Conservation (phyloP, 2,797 vertebrate genomes). For the Apodemus agrarius region DNA sequence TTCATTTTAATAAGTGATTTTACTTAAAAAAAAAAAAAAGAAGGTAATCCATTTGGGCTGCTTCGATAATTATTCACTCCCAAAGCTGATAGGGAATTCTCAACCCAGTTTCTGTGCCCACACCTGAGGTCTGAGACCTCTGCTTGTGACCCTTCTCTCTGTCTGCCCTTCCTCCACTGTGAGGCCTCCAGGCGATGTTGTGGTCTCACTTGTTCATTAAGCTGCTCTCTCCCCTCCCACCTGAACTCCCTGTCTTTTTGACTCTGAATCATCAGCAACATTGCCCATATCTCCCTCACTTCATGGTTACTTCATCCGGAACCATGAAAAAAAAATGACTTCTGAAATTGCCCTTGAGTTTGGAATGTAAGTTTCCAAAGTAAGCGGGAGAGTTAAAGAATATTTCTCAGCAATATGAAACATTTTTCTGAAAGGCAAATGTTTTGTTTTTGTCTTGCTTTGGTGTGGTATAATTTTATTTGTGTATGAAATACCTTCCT, state of each 20-base stretch:
- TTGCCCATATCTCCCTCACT: background rate
- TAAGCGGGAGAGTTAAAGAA: background rate
- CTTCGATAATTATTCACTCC: background rate
- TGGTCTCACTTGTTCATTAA: background rate
- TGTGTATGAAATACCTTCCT: conserved; percentile 30
- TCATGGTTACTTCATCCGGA: background rate
- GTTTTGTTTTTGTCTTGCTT: background rate
- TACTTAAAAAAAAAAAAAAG: background rate
- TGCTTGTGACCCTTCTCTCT: background rate
- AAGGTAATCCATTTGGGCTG: background rate
- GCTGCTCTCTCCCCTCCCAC: background rate
- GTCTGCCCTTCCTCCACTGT: background rate
- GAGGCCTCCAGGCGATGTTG: background rate
- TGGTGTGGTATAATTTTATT: background rate
- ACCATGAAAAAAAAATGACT: too few relatives aligned
- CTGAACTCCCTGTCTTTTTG: background rate
- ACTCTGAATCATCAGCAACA: accelerated
- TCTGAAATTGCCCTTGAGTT: background rate
- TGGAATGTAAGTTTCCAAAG: conserved; percentile 5
- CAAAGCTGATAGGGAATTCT: background rate
- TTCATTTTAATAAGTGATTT: background rate
- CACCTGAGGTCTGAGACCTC: background rate
- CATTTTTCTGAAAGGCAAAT: background rate
- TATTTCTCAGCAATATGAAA: background rate
- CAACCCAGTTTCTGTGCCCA: background rate